phyloP scores from a whole-genome alignment of 35 echinoderm and acorn worm species.

The Heliocidaris tuberculata region DNA sequence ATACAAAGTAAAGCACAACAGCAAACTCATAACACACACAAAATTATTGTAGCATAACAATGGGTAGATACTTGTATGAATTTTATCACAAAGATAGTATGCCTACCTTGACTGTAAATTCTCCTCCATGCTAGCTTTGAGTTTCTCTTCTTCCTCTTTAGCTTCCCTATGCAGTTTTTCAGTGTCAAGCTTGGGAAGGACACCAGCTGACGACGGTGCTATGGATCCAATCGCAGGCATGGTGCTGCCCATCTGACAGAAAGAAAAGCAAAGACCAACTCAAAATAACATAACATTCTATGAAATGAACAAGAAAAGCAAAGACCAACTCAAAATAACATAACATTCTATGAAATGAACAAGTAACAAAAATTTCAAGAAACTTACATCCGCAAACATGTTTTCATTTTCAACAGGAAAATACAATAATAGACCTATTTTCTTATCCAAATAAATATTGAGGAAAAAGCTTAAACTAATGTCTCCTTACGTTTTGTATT shows the following conservation, averaged over 20 bases:
- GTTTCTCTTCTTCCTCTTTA: constrained; percentile 47
- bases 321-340: neutral
- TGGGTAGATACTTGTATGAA: too few species aligned
- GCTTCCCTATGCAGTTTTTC: constrained; percentile 41
- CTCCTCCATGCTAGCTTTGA: constrained; percentile 44
- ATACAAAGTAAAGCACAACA: too few species aligned
- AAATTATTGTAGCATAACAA: too few species aligned
- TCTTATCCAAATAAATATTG: neutral
- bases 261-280: neutral
- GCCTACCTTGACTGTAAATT: neutral
- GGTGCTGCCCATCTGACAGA: neutral
- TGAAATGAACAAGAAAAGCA: neutral
- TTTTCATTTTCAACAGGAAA: too few species aligned
- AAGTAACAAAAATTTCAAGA: neutral
- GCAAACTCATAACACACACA: too few species aligned
- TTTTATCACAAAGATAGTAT: too few species aligned
- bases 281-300: neutral
- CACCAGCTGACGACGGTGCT: neutral
- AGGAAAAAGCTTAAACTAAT: neutral
- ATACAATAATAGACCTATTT: neutral
- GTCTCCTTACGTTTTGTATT: neutral
- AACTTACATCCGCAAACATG: neutral
- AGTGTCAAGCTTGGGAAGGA: constrained; percentile 39
- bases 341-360: neutral
- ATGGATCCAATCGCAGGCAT: neutral